Evolutionary conservation across 2,113 vertebrate species (phyloP).

Genomic region (Mionectes macconnelli): DNA sequence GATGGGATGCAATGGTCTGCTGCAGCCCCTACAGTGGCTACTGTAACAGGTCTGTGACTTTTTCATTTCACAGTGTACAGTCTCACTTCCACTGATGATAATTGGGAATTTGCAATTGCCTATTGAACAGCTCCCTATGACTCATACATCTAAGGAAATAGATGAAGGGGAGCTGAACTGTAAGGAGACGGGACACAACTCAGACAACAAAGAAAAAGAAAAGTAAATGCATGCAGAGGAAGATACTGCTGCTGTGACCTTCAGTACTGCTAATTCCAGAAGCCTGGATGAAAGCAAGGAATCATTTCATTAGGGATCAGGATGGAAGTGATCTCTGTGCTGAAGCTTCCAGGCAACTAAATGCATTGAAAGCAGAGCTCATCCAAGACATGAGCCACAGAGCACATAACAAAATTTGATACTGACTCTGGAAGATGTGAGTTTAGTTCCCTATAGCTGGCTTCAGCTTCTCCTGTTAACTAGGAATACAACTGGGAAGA

Average conservation of each 20-base stretch:
- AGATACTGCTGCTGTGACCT: neutral
- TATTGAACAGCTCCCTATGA: neutral
- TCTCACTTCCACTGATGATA: neutral
- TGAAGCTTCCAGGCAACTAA: neutral
- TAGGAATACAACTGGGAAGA: neutral
- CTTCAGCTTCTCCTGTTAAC: neutral
- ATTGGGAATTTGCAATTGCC: neutral
- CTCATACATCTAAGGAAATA: neutral
- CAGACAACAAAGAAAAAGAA: neutral
- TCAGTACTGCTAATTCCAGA: neutral
- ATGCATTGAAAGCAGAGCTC: neutral
- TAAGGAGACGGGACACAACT: neutral
- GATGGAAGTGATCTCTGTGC: neutral
- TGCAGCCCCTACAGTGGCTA: neutral
- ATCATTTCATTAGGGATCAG: neutral
- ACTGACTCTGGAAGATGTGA: neutral
- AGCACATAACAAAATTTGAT: neutral
- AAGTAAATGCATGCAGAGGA: neutral
- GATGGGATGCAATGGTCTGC: constrained; percentile 10
- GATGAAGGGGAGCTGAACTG: neutral
- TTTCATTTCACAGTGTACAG: constrained; percentile 40
- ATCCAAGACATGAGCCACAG: neutral
- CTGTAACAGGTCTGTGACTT: constrained; percentile 19
- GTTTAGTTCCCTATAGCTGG: neutral
- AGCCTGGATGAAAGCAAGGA: neutral